Evolutionary conservation across 2,888 invertebrate genomes (phyloP).

Genomic region (Leucoptera coffeella): DNA sequence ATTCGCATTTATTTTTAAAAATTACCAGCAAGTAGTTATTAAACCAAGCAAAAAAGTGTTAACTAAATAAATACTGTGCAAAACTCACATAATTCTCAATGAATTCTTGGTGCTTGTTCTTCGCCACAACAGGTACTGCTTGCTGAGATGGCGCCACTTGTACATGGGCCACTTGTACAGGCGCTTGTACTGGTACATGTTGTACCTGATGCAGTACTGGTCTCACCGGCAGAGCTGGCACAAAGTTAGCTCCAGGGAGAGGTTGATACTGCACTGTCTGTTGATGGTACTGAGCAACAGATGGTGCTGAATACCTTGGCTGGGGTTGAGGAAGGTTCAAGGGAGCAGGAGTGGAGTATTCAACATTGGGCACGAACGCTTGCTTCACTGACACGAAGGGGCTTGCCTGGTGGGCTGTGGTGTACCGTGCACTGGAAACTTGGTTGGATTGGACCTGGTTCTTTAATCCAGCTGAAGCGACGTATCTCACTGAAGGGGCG

Average conservation of each 20-base stretch:
- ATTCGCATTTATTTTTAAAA: too few species aligned
- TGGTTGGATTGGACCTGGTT: not conserved
- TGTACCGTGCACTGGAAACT: too few species aligned
- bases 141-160: constrained; percentile 8
- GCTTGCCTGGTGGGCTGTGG: too few species aligned
- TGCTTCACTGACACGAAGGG: too few species aligned
- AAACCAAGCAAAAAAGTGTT: too few species aligned
- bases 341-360: too few species aligned
- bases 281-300: constrained; percentile 5
- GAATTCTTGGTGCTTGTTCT: constrained; percentile 55
- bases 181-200: constrained; percentile 11
- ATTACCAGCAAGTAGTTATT: too few species aligned
- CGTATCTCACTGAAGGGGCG: constrained; percentile 26
- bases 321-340: constrained; percentile 2
- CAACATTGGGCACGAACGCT: too few species aligned
- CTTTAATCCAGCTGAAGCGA: constrained; percentile 7
- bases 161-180: constrained; percentile 9
- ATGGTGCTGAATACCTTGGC: constrained; percentile 7
- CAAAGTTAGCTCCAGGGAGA: constrained; percentile 1
- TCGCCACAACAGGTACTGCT: constrained; percentile 18
- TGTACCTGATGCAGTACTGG: constrained; percentile 5
- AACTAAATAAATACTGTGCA: too few species aligned
- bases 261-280: constrained; percentile 6
- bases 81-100: constrained; percentile 44
- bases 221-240: constrained; percentile 5